Evolutionary conservation across 2,113 vertebrate species (phyloP).

Genomic region (Fulica atra): DNA sequence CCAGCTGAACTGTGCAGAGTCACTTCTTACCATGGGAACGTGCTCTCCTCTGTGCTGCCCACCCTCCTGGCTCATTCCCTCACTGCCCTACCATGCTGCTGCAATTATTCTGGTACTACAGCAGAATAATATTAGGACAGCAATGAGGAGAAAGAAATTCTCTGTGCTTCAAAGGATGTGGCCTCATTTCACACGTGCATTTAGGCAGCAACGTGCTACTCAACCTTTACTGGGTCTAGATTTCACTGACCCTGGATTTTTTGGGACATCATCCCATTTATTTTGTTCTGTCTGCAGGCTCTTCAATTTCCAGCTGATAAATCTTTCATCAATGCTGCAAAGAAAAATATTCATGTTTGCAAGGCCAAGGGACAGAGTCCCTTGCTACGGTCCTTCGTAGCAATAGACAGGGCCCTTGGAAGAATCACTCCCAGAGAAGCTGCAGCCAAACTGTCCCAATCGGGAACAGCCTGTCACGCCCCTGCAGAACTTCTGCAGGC

Average conservation of each 20-base stretch:
- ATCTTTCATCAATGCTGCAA: not conserved
- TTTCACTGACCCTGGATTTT: not conserved
- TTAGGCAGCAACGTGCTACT: not conserved
- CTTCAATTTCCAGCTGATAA: not conserved
- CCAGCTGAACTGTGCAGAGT: not conserved
- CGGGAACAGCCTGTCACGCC: not conserved
- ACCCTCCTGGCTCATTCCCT: not conserved
- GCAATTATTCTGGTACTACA: not conserved
- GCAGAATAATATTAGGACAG: not conserved
- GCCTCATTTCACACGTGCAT: not conserved
- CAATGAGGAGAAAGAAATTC: not conserved
- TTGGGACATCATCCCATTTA: not conserved
- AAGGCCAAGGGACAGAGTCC: not conserved
- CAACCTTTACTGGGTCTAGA: not conserved
- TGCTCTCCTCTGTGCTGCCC: not conserved
- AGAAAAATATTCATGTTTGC: not conserved
- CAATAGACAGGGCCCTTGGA: not conserved
- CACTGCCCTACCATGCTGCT: fast-evolving
- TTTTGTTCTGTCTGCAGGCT: not conserved
- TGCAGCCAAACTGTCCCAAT: fast-evolving
- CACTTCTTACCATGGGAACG: not conserved
- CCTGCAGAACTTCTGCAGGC: not conserved
- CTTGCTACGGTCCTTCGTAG: not conserved
- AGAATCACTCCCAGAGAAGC: not conserved
- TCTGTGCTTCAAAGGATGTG: not conserved